Percentiles rank a stretch among this genome's conserved stretches.
These are phyloP conservation scores for Microctenopoma lineatum DNA, from an alignment of 2,797 vertebrate species.

Conservation along the genomic window DNA sequence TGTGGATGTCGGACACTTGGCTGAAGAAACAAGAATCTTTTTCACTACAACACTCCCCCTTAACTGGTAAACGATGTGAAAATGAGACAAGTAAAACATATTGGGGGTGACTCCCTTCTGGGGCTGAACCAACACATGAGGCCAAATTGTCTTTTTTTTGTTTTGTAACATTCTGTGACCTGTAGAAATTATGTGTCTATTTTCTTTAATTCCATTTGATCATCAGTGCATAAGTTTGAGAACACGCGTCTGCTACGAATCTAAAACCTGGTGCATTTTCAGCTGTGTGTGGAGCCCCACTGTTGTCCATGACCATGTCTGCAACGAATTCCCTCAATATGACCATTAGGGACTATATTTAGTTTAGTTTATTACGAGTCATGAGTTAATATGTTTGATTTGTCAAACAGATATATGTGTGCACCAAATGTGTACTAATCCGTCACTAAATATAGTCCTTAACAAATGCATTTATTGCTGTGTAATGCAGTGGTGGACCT, in stretches of 20 bases:
- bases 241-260: not conserved
- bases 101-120: slow-evolving; percentile 56
- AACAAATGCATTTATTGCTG: not conserved
- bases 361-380: not conserved
- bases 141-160: not conserved
- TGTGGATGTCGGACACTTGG: slow-evolving; percentile 64
- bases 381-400: too few relatives aligned
- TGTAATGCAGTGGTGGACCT: too few relatives aligned
- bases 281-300: not conserved
- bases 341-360: not conserved
- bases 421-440: slow-evolving; percentile 5
- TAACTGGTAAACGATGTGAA: slow-evolving; percentile 50
- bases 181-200: not conserved
- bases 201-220: not conserved
- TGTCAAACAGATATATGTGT: not conserved
- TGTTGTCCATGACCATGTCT: not conserved
- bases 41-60: slow-evolving; percentile 58
- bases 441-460: not conserved
- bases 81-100: slow-evolving; percentile 54
- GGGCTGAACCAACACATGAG: not conserved
- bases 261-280: not conserved
- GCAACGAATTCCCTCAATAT: not conserved
- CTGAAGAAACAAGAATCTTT: slow-evolving; percentile 54
- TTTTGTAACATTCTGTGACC: not conserved
- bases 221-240: not conserved